Percentiles rank a stretch among this genome's conserved stretches.
Evolutionary conservation across 2,113 vertebrate genomes (phyloP).

Genomic region (Charadrius vociferus): DNA sequence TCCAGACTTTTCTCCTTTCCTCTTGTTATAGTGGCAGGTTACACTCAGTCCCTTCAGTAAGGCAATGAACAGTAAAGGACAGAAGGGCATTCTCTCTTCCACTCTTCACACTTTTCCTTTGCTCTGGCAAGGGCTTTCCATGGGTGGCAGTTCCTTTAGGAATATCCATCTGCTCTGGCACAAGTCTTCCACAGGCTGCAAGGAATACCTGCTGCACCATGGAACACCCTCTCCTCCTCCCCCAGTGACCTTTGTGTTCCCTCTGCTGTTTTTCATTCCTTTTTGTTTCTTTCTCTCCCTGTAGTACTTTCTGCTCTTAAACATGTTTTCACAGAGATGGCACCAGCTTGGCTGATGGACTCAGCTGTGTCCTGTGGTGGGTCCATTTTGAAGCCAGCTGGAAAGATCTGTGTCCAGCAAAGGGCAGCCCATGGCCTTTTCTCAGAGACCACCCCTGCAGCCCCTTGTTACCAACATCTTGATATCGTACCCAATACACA

Average conservation of each 20-base stretch:
- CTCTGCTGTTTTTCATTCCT: background rate
- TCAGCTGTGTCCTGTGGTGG: background rate
- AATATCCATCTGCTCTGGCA: background rate
- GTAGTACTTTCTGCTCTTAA: background rate
- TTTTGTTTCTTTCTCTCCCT: background rate
- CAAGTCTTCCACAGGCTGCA: background rate
- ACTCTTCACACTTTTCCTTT: background rate
- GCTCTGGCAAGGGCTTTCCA: background rate
- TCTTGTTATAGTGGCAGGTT: background rate
- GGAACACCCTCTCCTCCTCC: background rate
- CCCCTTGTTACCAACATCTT: background rate
- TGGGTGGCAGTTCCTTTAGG: background rate
- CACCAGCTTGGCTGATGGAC: background rate
- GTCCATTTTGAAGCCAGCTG: background rate
- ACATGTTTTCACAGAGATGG: background rate
- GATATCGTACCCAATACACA: accelerated
- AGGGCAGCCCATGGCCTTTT: background rate
- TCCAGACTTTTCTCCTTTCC: background rate
- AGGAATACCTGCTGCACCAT: background rate
- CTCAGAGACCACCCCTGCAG: background rate
- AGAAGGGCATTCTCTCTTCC: background rate
- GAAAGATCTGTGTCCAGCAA: background rate
- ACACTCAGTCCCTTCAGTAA: background rate
- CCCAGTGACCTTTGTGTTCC: background rate
- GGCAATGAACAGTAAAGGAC: background rate